Percentiles rank a stretch among this genome's conserved stretches.
Evolutionary conservation across 2,888 invertebrate species (phyloP).

Genomic region (Mactromeris polynyma): DNA sequence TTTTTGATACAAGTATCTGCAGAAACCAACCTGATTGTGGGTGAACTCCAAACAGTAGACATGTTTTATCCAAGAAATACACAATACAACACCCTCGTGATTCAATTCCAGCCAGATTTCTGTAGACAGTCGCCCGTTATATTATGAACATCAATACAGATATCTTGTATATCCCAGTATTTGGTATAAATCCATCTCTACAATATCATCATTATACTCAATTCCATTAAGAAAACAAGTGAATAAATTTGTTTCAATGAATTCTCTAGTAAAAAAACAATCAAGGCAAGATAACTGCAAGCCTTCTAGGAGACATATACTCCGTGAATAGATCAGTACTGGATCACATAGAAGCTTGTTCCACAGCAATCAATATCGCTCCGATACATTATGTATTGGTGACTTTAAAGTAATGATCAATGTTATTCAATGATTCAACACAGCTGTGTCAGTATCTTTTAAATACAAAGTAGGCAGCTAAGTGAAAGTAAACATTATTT

Average conservation of each 20-base stretch:
- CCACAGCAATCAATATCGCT: constrained; percentile 50
- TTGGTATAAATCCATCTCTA: neutral
- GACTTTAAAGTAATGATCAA: constrained; percentile 61
- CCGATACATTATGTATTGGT: constrained; percentile 61
- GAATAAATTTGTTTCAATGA: constrained; percentile 24
- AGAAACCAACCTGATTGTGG: constrained; percentile 49
- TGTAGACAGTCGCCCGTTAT: constrained; percentile 19
- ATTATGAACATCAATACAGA: constrained; percentile 2
- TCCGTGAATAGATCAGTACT: constrained; percentile 23
- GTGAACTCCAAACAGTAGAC: constrained; percentile 60
- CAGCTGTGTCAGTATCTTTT: neutral
- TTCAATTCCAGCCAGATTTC: constrained; percentile 66
- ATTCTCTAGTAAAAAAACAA: neutral
- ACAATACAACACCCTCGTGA: constrained; percentile 53
- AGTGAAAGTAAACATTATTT: constrained; percentile 1
- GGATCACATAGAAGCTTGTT: constrained; percentile 34
- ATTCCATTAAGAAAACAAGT: neutral
- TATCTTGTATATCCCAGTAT: neutral
- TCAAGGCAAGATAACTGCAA: constrained; percentile 16
- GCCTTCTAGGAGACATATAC: constrained; percentile 25
- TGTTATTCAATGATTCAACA: constrained; percentile 24
- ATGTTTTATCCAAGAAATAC: constrained; percentile 63
- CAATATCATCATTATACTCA: neutral
- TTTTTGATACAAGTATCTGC: neutral
- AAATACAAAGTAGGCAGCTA: neutral